These are phyloP conservation scores for Haliclona indistincta DNA, from an alignment of 37 sponge, comb jelly and placozoan genomes.

Conservation along the genomic window DNA sequence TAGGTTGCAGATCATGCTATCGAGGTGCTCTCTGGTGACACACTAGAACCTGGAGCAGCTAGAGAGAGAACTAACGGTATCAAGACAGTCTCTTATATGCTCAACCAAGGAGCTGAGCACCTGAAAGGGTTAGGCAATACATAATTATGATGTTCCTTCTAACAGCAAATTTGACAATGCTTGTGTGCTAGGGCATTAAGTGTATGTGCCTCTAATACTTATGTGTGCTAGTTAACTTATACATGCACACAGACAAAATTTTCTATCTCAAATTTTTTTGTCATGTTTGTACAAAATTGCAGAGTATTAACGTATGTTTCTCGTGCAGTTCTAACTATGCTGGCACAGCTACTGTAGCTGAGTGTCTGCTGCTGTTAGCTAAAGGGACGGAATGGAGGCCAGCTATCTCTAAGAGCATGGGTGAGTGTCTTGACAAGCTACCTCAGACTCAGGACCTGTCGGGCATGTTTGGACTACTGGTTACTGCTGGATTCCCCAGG, in stretches of 20 bases:
- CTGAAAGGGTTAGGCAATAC: constrained; percentile 37
- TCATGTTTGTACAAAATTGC: too few species aligned
- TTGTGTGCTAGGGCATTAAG: too few species aligned
- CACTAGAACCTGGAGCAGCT: neutral
- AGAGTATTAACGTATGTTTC: neutral
- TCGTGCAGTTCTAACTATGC: constrained; percentile 52
- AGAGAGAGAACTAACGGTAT: constrained; percentile 29
- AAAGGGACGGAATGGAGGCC: constrained; percentile 52
- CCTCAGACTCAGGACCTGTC: constrained; percentile 42
- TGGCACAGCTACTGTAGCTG: constrained; percentile 52
- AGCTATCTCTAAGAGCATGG: constrained; percentile 37
- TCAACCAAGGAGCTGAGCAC: constrained; percentile 45
- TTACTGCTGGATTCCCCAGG: constrained; percentile 77
- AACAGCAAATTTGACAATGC: too few species aligned
- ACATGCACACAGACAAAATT: neutral
- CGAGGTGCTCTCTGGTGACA: constrained; percentile 13
- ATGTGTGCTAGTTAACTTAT: neutral
- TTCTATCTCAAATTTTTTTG: neutral
- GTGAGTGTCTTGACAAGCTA: constrained; percentile 4
- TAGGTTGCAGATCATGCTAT: constrained; percentile 63
- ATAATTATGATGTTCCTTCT: too few species aligned
- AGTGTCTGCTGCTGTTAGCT: constrained; percentile 54
- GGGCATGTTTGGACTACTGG: constrained; percentile 65
- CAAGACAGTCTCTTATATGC: constrained; percentile 49
- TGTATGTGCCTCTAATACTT: neutral